These are phyloP conservation scores for Lampris incognitus DNA, from an alignment of 2,113 vertebrate genomes.

Conservation along the genomic window DNA sequence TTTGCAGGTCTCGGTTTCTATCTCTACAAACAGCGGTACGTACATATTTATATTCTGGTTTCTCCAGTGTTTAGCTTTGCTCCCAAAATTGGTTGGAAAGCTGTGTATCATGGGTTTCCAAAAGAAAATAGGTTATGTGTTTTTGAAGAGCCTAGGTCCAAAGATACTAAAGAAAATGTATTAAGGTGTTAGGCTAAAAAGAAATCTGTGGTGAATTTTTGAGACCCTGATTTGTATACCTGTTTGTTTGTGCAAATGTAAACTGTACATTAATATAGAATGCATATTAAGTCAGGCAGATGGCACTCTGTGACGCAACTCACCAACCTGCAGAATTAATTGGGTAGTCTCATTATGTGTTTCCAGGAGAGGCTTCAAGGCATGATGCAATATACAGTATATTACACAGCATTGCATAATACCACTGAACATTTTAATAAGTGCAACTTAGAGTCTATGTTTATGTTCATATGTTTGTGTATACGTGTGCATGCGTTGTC, in stretches of 20 bases:
- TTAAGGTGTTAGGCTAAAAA: slow-evolving; percentile 5
- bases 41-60: neutral
- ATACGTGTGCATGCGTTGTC: neutral
- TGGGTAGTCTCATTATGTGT: slow-evolving; percentile 32
- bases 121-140: neutral
- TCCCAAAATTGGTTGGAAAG: neutral
- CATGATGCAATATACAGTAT: slow-evolving; percentile 52
- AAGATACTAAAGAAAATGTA: slow-evolving; percentile 26
- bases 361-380: slow-evolving; percentile 56
- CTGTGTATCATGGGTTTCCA: slow-evolving; percentile 7
- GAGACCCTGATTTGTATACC: slow-evolving; percentile 27
- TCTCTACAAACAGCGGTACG: slow-evolving; percentile 98
- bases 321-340: slow-evolving; percentile 17
- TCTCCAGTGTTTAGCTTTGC: neutral
- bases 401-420: slow-evolving; percentile 21
- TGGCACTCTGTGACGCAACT: slow-evolving; percentile 38
- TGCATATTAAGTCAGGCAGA: slow-evolving; percentile 20
- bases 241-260: slow-evolving; percentile 28
- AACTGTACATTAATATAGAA: slow-evolving; percentile 22
- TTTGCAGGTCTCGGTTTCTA: slow-evolving; percentile 99
- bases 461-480: neutral
- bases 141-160: neutral
- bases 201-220: slow-evolving; percentile 4
- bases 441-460: neutral
- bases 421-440: slow-evolving; percentile 42